Evolutionary conservation across 2,888 invertebrate genomes (phyloP).

Genomic region (Gastrophysa polygoni): DNA sequence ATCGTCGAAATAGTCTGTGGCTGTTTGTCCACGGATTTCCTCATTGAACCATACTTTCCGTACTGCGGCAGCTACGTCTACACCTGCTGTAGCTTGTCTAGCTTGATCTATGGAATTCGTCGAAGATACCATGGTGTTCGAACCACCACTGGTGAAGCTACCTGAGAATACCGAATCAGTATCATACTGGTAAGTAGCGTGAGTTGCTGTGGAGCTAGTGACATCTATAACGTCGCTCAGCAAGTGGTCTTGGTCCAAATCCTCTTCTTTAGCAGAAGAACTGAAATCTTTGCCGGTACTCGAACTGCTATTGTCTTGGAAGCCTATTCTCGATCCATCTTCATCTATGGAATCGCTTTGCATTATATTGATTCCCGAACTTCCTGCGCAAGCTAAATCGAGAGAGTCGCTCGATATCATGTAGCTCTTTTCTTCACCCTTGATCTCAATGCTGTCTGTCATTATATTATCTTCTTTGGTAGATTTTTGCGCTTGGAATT

Average conservation of each 20-base stretch:
- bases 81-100: constrained; percentile 59
- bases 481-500: constrained; percentile 57
- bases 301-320: constrained; percentile 58
- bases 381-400: constrained; percentile 54
- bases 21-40: constrained; percentile 47
- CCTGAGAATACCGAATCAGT: constrained; percentile 86
- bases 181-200: constrained; percentile 84
- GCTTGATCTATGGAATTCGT: constrained; percentile 71
- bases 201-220: constrained; percentile 79
- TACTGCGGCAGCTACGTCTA: constrained; percentile 56
- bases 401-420: constrained; percentile 62
- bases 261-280: constrained; percentile 57
- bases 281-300: constrained; percentile 61
- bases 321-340: constrained; percentile 54
- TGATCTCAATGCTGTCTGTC: constrained; percentile 65
- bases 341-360: constrained; percentile 61
- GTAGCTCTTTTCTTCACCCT: constrained; percentile 54
- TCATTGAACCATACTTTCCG: constrained; percentile 61
- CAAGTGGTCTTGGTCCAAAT: constrained; percentile 56
- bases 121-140: constrained; percentile 83
- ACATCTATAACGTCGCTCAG: constrained; percentile 77
- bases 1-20: constrained; percentile 52
- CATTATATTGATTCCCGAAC: constrained; percentile 44
- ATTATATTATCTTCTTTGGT: constrained; percentile 54
- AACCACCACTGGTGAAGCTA: constrained; percentile 82